phyloP scores from a whole-genome alignment of 92 coral and sea anemone genomes.

The Galaxea fascicularis region DNA sequence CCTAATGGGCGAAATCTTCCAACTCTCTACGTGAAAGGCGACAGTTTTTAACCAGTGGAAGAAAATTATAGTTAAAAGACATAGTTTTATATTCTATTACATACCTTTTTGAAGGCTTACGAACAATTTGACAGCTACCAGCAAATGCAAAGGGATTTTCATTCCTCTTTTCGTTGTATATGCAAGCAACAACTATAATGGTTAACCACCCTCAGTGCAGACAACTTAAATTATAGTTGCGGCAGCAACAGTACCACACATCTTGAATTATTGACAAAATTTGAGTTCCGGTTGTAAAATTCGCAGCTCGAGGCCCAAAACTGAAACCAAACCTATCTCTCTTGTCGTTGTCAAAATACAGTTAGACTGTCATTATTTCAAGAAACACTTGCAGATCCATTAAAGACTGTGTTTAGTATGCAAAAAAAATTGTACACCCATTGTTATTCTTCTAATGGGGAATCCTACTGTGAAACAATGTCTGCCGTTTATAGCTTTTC shows the following conservation, averaged over 20 bases:
- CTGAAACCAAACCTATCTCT: too few relatives aligned
- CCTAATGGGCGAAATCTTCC: too few relatives aligned
- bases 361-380: background rate
- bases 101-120: slow-evolving; percentile 27
- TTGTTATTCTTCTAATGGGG: background rate
- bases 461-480: slow-evolving; percentile 2
- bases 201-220: background rate
- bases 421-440: slow-evolving; percentile 12
- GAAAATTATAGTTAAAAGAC: background rate
- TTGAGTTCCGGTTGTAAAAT: too few relatives aligned
- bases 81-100: background rate
- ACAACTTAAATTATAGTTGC: background rate
- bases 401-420: background rate
- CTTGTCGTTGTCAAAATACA: background rate
- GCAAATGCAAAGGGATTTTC: background rate
- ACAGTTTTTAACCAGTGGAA: too few relatives aligned
- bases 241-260: background rate
- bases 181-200: background rate
- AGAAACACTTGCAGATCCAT: background rate
- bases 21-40: background rate
- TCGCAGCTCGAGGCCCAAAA: background rate
- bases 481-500: slow-evolving; percentile 10
- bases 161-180: background rate
- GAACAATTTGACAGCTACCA: background rate
- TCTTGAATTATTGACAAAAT: background rate